These are phyloP conservation scores for Dromas ardeola DNA, from an alignment of 2,113 vertebrate genomes.

Conservation along the genomic window DNA sequence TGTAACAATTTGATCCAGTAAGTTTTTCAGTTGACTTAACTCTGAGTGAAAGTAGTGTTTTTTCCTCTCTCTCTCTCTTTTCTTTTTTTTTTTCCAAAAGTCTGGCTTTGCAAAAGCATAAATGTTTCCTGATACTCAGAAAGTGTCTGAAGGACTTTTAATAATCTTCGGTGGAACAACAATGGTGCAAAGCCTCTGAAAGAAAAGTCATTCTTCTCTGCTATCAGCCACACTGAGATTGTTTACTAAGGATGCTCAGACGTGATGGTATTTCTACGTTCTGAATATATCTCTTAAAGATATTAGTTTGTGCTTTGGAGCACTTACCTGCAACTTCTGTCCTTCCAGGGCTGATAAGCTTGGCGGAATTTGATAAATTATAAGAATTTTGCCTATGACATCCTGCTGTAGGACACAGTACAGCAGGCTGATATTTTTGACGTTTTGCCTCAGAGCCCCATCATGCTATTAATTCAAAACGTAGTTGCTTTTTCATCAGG, in stretches of 20 bases:
- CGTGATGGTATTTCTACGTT: background rate
- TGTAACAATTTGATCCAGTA: background rate
- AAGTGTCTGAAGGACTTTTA: background rate
- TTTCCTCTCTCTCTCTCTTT: background rate
- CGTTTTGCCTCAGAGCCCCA: background rate
- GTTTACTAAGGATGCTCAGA: background rate
- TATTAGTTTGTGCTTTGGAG: background rate
- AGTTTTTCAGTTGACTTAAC: background rate
- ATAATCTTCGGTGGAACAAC: background rate
- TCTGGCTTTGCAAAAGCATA: background rate
- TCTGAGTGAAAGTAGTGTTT: background rate
- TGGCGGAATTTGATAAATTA: background rate
- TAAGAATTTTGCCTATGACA: background rate
- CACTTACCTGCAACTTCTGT: background rate
- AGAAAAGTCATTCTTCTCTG: background rate
- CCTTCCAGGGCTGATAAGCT: background rate
- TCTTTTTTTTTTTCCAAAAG: accelerated
- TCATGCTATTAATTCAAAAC: background rate
- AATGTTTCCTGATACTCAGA: background rate
- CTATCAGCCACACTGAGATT: background rate
- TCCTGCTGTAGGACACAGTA: background rate
- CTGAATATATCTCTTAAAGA: background rate
- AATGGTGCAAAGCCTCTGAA: background rate
- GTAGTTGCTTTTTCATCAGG: background rate
- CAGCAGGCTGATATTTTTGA: background rate